phyloP scores from a whole-genome alignment of 1,140 invertebrate genomes.

The Dendrolimus kikuchii region DNA sequence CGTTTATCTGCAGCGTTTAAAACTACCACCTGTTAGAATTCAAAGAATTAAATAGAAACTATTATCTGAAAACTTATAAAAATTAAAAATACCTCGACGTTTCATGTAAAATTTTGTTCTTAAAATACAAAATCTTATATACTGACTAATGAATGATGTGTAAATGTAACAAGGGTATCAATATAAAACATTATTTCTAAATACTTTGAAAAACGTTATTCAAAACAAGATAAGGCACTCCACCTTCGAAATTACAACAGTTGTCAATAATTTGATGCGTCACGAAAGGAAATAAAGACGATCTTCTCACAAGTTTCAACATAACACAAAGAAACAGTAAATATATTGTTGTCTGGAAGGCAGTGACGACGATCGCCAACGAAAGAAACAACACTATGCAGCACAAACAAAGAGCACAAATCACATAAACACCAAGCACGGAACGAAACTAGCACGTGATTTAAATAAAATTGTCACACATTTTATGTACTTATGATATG shows the following conservation, averaged over 20 bases:
- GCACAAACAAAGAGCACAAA: slow-evolving; percentile 44
- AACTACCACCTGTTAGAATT: not conserved
- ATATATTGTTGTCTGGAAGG: slow-evolving; percentile 17
- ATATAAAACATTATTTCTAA: slow-evolving; percentile 5
- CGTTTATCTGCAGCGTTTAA: slow-evolving; percentile 13
- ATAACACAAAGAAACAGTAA: slow-evolving; percentile 43
- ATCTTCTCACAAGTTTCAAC: slow-evolving; percentile 21
- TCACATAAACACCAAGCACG: slow-evolving; percentile 41
- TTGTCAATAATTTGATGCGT: slow-evolving; percentile 30
- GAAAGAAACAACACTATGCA: slow-evolving; percentile 27
- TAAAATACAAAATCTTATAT: too few relatives aligned
- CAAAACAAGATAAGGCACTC: slow-evolving; percentile 36
- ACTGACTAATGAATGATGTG: too few relatives aligned
- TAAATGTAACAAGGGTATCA: slow-evolving; percentile 4
- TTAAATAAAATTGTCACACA: slow-evolving; percentile 47
- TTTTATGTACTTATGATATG: slow-evolving; percentile 20
- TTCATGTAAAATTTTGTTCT: too few relatives aligned
- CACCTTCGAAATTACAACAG: slow-evolving; percentile 39
- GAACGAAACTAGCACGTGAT: slow-evolving; percentile 29
- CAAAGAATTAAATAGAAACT: too few relatives aligned
- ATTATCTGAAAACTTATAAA: too few relatives aligned
- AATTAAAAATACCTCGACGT: too few relatives aligned
- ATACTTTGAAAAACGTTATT: not conserved
- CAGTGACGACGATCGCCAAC: slow-evolving; percentile 7
- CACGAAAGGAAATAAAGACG: slow-evolving; percentile 33